Base-by-base conservation (phyloP, 2,888 invertebrate species). In the Acholoe squamosa region DNA sequence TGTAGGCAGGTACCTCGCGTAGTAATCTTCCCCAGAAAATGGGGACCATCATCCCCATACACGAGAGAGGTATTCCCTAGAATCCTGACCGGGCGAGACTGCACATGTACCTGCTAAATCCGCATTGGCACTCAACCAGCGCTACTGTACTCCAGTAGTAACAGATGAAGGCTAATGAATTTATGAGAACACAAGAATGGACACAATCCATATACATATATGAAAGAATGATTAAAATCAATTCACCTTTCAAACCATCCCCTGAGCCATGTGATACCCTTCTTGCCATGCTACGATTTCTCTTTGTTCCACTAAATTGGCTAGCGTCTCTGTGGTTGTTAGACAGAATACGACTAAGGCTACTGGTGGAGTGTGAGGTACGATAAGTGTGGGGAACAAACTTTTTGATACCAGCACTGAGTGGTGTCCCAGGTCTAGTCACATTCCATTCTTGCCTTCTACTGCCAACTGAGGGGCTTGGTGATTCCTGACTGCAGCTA, bases 321-420 rank as follows among this genome's bases (percentile, higher is more conserved):
- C 34, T 33, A 10, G 16, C 51, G 33, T 51, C 88, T n/a, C 89
- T 14, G 54, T 80, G 80, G 43, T 80, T 80, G 34, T 80, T 34
- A 43, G n/a, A 34, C 5, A 80, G 80, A 34, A 80, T 80, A 0
- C 33, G 19, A 19, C 80, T 80, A 43, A 80, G 80, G 43, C 43
- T 80, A 3, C 80, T 33, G 1, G 33, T 34, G 1, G 80, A 80
- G 14, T 16, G 33, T 22, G 34, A 34, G 33, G 34, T 80, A 0
- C 43, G 33, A 22, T 80, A 80, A 5, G 43, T 34, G 14, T n/a
- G 22, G 22, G 80, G 34, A 14, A 0, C 10, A 34, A 34, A 43
- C 0, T 25, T 16, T 22, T 34, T 33, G 22, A 33, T 33, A 34
- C 22, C 19, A 12, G 33, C 80, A 80, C 16, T 80, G 34, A 80